A percentile compares a stretch with the other conserved stretches of the same genome.
Conservation (phyloP, 2,888 invertebrate genomes). For the Minunthozetes semirufus region DNA sequence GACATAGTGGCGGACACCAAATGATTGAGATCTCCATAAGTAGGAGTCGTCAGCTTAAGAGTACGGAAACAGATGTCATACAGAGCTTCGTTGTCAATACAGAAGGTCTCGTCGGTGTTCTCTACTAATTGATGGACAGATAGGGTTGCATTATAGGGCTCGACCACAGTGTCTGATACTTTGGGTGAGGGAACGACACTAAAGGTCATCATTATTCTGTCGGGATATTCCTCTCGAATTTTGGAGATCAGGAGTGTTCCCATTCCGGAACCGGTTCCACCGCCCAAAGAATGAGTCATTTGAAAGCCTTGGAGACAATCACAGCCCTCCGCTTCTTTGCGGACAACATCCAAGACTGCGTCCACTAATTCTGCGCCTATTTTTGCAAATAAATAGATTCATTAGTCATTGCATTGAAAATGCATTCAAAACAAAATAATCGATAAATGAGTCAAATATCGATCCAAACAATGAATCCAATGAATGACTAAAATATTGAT, state of each 20-base stretch:
- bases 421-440: no score
- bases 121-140: constrained; percentile 44
- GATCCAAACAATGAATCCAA: no score
- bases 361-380: constrained; percentile 56
- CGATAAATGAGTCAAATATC: no score
- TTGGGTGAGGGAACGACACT: constrained; percentile 40
- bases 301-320: constrained; percentile 66
- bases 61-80: constrained; percentile 83
- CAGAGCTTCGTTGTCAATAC: constrained; percentile 88
- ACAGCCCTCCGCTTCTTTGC: constrained; percentile 56
- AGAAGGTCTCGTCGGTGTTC: constrained; percentile 47
- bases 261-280: constrained; percentile 56
- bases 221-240: constrained; percentile 42
- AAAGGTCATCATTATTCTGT: background rate
- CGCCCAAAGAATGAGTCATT: constrained; percentile 73
- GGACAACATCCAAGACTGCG: constrained; percentile 56
- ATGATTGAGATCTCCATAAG: constrained; percentile 80
- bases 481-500: no score
- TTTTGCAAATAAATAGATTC: no score
- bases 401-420: no score
- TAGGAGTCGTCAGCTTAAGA: constrained; percentile 72
- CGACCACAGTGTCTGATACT: constrained; percentile 71
- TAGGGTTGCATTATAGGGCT: constrained; percentile 91
- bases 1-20: constrained; percentile 84
- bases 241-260: constrained; percentile 49